Evolutionary conservation across 2,888 invertebrate species (phyloP).

Genomic region (Plusia festucae): DNA sequence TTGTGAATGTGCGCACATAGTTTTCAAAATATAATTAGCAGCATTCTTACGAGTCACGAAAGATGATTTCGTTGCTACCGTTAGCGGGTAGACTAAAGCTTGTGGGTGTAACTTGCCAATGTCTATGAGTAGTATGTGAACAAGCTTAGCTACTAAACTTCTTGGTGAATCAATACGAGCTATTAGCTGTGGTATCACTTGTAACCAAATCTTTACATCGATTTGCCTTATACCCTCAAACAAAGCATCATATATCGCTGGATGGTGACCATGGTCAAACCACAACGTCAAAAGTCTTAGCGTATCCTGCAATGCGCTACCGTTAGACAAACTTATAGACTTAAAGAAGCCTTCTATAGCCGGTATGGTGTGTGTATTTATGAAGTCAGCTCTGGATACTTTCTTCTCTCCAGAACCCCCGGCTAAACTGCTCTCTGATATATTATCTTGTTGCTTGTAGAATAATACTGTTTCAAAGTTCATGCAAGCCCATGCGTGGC

Average conservation of each 20-base stretch:
- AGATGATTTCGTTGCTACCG: conserved; percentile 98
- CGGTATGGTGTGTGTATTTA: conserved; percentile 93
- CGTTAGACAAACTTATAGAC: conserved; percentile 97
- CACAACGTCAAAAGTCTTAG: conserved; percentile 97
- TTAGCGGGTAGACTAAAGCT: conserved; percentile 98
- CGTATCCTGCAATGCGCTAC: conserved; percentile 98
- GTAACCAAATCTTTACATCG: conserved; percentile 99
- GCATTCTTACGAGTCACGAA: conserved; percentile 95
- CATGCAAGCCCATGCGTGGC: conserved; percentile 99
- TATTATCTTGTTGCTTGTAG: conserved; percentile 88
- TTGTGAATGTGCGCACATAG: conserved; percentile 98
- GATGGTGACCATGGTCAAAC: conserved; percentile 99
- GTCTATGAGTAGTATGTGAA: conserved; percentile 97
- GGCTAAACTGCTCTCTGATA: conserved; percentile 82
- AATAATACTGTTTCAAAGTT: conserved; percentile 97
- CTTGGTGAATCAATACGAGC: conserved; percentile 98
- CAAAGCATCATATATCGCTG: conserved; percentile 97
- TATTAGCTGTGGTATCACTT: conserved; percentile 99
- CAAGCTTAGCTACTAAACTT: conserved; percentile 95
- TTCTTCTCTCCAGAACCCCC: conserved; percentile 84
- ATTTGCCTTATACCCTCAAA: conserved; percentile 97
- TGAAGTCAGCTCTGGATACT: conserved; percentile 81
- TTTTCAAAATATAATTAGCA: conserved; percentile 97
- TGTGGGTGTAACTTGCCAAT: conserved; percentile 99
- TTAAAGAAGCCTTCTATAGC: conserved; percentile 99